phyloP scores from a whole-genome alignment of 2,113 vertebrate genomes.

The Austrofundulus limnaeus region DNA sequence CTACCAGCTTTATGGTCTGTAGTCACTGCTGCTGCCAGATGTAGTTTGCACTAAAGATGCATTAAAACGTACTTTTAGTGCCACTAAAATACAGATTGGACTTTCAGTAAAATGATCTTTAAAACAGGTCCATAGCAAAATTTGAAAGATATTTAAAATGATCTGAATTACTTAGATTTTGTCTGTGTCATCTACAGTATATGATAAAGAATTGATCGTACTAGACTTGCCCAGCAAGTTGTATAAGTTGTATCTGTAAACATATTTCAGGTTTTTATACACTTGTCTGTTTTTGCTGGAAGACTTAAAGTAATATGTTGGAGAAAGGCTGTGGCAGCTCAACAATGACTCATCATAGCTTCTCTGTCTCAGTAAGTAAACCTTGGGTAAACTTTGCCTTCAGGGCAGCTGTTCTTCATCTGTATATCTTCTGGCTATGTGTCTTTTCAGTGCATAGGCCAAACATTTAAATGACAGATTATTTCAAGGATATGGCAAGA shows the following conservation, averaged over 20 bases:
- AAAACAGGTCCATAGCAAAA: conserved; percentile 6
- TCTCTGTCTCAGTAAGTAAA: conserved; percentile 39
- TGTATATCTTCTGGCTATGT: conserved; percentile 28
- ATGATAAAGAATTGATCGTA: too few species aligned
- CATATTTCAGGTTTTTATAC: conserved; percentile 18
- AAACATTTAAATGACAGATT: conserved; percentile 32
- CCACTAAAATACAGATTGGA: conserved; percentile 25
- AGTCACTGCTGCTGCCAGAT: conserved; percentile 13
- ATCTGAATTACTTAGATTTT: conserved; percentile 1
- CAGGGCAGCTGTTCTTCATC: conserved; percentile 46
- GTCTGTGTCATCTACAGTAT: too few species aligned
- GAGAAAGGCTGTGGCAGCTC: conserved; percentile 41
- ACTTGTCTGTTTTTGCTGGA: conserved; percentile 32
- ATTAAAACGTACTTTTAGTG: conserved; percentile 24
- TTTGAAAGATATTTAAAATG: background rate
- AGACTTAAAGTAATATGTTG: conserved; percentile 43
- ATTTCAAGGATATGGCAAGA: conserved; percentile 17
- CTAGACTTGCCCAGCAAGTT: background rate
- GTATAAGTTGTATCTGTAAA: conserved; percentile 21
- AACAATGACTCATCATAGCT: conserved; percentile 44
- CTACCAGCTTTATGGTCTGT: conserved; percentile 10
- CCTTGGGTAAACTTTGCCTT: conserved; percentile 37
- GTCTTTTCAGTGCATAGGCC: conserved; percentile 41
- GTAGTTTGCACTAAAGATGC: conserved; percentile 8
- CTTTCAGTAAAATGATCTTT: conserved; percentile 1